Conservation (phyloP, 2,888 invertebrate species). For the Omphaloscelis lunosa region DNA sequence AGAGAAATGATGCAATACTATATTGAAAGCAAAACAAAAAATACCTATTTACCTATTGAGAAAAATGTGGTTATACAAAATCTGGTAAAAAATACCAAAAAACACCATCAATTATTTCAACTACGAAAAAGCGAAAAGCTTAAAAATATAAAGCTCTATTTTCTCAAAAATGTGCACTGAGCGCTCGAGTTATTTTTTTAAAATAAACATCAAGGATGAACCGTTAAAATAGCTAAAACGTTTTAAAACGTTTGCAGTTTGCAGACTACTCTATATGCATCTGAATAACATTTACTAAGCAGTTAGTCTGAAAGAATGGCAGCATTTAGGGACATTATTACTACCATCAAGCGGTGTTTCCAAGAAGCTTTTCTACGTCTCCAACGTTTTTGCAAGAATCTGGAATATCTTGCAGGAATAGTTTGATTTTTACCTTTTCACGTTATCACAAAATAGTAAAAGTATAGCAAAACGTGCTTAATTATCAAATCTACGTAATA, state of each 20-base stretch:
- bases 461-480: background rate
- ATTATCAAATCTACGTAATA: background rate
- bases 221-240: constrained; percentile 37
- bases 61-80: background rate
- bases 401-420: background rate
- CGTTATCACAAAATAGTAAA: background rate
- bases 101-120: constrained; percentile 20
- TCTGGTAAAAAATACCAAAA: background rate
- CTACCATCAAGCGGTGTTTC: background rate
- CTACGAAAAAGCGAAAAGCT: constrained; percentile 7
- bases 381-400: background rate
- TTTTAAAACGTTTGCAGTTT: constrained; percentile 39
- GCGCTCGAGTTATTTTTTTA: constrained; percentile 37
- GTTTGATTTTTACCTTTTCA: no score
- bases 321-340: constrained; percentile 25
- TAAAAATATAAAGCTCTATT: constrained; percentile 15
- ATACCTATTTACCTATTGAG: background rate
- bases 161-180: constrained; percentile 31
- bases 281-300: constrained; percentile 37
- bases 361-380: background rate
- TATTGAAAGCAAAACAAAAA: background rate
- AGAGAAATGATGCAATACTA: background rate
- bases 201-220: constrained; percentile 46
- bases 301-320: constrained; percentile 12
- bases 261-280: constrained; percentile 25